Evolutionary conservation across 2,888 invertebrate genomes (phyloP).

Genomic region (Lycocerus yunnanus): DNA sequence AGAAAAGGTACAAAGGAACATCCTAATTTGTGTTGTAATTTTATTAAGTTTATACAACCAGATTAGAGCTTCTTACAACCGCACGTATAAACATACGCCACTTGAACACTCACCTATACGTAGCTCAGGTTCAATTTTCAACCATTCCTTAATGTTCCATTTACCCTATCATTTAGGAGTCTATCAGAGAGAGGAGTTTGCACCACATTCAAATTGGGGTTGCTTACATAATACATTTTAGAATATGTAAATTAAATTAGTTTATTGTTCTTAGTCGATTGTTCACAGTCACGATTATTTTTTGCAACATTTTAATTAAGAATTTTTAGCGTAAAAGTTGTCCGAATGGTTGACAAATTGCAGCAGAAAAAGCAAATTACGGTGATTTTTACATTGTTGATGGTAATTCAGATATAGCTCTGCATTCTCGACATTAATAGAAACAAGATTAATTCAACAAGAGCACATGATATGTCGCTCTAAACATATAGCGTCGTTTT

Average conservation of each 20-base stretch:
- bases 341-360: background rate
- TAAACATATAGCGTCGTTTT: slow-evolving; percentile 24
- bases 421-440: background rate
- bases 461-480: slow-evolving; percentile 12
- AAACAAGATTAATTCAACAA: slow-evolving; percentile 18
- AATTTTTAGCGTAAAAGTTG: background rate
- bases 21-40: background rate
- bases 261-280: background rate
- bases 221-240: background rate
- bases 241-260: background rate
- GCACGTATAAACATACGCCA: background rate
- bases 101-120: background rate
- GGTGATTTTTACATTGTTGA: background rate
- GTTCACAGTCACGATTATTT: background rate
- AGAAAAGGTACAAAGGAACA: background rate
- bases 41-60: background rate
- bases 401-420: background rate
- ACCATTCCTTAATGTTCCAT: background rate
- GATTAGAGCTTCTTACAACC: background rate
- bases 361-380: background rate
- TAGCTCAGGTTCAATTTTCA: background rate
- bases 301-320: background rate
- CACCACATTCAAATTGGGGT: background rate
- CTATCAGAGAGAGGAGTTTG: background rate
- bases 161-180: background rate